Percentiles rank a stretch among this genome's conserved stretches.
Evolutionary conservation across 1,140 invertebrate species (phyloP).

Genomic region (Cydia splendana): DNA sequence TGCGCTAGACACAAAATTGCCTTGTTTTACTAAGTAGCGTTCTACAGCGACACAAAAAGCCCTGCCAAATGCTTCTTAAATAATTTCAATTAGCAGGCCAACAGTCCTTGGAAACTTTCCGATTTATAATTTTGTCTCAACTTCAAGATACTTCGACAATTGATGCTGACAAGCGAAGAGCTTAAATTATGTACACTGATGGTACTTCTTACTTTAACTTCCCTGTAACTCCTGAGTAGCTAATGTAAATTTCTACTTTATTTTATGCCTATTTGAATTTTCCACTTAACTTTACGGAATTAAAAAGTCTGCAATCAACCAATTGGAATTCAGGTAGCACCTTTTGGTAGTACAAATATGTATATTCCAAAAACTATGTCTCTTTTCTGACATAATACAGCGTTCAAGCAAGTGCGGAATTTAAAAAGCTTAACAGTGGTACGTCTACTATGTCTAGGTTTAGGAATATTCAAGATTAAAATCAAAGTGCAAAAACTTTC

Average conservation of each 20-base stretch:
- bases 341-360: too few relatives aligned
- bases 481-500: too few relatives aligned
- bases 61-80: conserved; percentile 10
- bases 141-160: conserved; percentile 14
- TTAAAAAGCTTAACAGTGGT: too few relatives aligned
- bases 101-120: conserved; percentile 28
- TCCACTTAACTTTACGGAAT: too few relatives aligned
- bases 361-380: too few relatives aligned
- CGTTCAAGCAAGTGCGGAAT: neutral
- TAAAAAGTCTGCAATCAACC: too few relatives aligned
- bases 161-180: conserved; percentile 10
- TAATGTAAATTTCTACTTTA: neutral
- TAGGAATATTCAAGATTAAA: too few relatives aligned
- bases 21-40: neutral
- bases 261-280: neutral
- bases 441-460: too few relatives aligned
- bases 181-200: conserved; percentile 22
- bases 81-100: conserved; percentile 14
- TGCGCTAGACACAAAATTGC: neutral
- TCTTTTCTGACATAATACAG: neutral
- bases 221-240: neutral
- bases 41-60: neutral
- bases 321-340: too few relatives aligned
- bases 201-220: neutral
- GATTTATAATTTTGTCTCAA: conserved; percentile 22